Evolutionary conservation across 2,797 vertebrate genomes (phyloP).

Genomic region (Hemibagrus guttatus): DNA sequence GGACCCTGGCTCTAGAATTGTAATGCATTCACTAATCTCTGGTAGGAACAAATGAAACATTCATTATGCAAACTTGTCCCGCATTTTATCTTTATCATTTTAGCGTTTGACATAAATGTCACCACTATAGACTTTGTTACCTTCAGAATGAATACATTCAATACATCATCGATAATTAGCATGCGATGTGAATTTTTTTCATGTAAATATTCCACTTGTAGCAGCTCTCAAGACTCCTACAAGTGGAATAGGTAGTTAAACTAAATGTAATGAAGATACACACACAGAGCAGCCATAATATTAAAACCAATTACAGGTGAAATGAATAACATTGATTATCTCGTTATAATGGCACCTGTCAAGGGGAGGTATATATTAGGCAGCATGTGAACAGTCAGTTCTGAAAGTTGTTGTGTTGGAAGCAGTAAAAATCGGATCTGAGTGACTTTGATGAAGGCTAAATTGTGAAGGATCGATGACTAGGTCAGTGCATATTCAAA

Average conservation of each 20-base stretch:
- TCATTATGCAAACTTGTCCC: conserved; percentile 50
- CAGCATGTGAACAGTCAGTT: too few species aligned
- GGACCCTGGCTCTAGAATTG: conserved; percentile 44
- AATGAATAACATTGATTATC: too few species aligned
- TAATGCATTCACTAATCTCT: conserved; percentile 20
- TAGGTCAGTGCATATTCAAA: background rate
- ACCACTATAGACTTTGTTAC: background rate
- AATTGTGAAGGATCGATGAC: too few species aligned
- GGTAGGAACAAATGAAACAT: conserved; percentile 44
- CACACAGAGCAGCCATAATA: too few species aligned
- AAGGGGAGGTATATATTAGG: too few species aligned
- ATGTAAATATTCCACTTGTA: background rate
- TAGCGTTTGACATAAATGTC: background rate
- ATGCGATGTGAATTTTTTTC: background rate
- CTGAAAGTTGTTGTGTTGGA: too few species aligned
- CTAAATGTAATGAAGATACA: too few species aligned
- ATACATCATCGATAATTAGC: background rate
- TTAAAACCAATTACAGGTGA: too few species aligned
- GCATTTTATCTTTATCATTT: conserved; percentile 56
- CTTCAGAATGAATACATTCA: conserved; percentile 35
- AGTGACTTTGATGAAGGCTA: too few species aligned
- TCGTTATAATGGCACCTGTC: too few species aligned
- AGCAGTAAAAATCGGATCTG: too few species aligned
- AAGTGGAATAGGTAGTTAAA: too few species aligned
- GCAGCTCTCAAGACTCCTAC: background rate